phyloP scores from a whole-genome alignment of 2,797 vertebrate genomes.

The Bryconaethiops microstoma region DNA sequence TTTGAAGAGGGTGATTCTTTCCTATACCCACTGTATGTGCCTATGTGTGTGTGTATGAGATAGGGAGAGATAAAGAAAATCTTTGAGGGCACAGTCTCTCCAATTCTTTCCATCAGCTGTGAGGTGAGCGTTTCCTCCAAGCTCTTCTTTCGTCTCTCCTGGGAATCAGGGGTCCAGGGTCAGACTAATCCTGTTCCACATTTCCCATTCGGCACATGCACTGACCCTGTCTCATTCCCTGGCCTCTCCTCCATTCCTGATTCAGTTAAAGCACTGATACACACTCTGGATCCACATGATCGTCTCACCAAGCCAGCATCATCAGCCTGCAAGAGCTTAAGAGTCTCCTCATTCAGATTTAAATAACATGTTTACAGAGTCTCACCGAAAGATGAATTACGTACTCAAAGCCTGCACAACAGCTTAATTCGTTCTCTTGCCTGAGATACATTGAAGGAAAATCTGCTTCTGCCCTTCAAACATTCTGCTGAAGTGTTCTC shows the following conservation, averaged over 20 bases:
- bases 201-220: constrained; percentile 33
- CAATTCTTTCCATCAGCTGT: constrained; percentile 7
- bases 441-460: constrained; percentile 58
- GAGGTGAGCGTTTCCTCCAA: neutral
- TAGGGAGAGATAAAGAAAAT: too few species aligned
- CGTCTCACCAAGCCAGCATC: neutral
- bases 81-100: neutral
- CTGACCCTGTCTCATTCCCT: constrained; percentile 31
- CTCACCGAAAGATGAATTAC: constrained; percentile 52
- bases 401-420: constrained; percentile 50
- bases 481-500: constrained; percentile 46
- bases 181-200: constrained; percentile 32
- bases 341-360: constrained; percentile 46
- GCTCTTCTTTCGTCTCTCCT: neutral
- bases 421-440: constrained; percentile 51
- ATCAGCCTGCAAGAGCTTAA: constrained; percentile 38
- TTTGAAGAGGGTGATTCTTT: too few species aligned
- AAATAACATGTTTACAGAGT: constrained; percentile 55
- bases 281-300: constrained; percentile 29
- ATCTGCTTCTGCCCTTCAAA: constrained; percentile 41
- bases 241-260: constrained; percentile 37
- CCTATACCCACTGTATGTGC: too few species aligned
- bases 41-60: too few species aligned
- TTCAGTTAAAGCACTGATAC: constrained; percentile 25
- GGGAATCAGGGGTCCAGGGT: constrained; percentile 21